Evolutionary conservation across 2,113 vertebrate species (phyloP).

Genomic region (Brachyistius frenatus): DNA sequence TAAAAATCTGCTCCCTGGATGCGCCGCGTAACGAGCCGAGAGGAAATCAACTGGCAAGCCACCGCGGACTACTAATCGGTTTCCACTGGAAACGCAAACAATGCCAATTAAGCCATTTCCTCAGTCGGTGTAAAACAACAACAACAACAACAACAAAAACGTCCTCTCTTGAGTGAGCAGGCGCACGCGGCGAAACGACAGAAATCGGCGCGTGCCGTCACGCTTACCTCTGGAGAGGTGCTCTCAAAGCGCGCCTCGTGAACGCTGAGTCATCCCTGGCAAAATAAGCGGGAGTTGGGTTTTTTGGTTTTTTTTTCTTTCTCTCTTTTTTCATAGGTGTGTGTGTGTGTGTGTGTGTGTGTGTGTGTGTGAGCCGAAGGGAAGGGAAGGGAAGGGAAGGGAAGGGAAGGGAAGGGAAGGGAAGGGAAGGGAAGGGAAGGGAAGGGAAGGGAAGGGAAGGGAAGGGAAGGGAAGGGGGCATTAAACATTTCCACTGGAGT

Average conservation of each 20-base stretch:
- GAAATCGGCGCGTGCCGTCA: constrained; percentile 32
- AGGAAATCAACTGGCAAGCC: constrained; percentile 32
- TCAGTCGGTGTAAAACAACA: constrained; percentile 1
- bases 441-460: too few relatives aligned
- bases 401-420: too few relatives aligned
- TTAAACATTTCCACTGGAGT: constrained; percentile 42
- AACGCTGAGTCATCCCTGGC: constrained; percentile 69
- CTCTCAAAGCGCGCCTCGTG: constrained; percentile 34
- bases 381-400: too few relatives aligned
- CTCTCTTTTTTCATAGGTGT: background rate
- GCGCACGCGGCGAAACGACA: constrained; percentile 9
- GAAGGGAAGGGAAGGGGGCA: background rate
- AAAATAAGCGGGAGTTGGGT: constrained; percentile 4
- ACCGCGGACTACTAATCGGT: constrained; percentile 46
- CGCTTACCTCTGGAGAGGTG: constrained; percentile 16
- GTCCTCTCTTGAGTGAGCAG: constrained; percentile 23
- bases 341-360: too few relatives aligned
- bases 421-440: too few relatives aligned
- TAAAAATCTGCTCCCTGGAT: background rate
- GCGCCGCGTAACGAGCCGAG: background rate
- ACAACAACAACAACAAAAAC: background rate
- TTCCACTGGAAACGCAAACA: constrained; percentile 45
- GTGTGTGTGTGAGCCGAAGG: too few relatives aligned
- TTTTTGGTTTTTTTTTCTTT: background rate
- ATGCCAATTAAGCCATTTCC: constrained; percentile 51